Conservation (phyloP, 1,140 invertebrate species). For the Hylyphantes graminicola region DNA sequence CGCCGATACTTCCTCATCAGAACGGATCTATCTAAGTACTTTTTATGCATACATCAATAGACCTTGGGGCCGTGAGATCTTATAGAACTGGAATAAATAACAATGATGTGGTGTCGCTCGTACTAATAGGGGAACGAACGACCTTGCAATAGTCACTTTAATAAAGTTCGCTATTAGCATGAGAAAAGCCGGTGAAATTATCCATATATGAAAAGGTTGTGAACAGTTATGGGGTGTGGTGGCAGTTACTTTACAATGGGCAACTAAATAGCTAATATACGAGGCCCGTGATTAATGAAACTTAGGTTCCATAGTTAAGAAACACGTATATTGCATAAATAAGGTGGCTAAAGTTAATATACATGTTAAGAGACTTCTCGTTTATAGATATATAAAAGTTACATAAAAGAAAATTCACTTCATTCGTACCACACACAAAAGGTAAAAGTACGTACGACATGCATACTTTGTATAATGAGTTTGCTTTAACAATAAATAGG, state of each 20-base stretch:
- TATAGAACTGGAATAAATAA: neutral
- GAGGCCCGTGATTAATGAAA: neutral
- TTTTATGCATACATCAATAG: neutral
- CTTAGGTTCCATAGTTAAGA: too few relatives aligned
- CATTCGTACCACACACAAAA: neutral
- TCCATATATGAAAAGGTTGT: neutral
- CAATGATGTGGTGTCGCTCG: neutral
- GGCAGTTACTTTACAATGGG: neutral
- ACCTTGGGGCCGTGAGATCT: neutral
- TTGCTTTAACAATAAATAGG: too few relatives aligned
- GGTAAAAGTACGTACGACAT: neutral
- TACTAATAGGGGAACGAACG: neutral
- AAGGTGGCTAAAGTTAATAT: neutral
- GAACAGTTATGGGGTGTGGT: neutral
- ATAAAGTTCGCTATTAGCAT: constrained; percentile 6
- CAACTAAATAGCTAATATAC: neutral
- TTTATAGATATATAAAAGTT: neutral
- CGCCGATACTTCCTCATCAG: neutral
- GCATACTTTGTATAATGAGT: too few relatives aligned
- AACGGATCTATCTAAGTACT: neutral
- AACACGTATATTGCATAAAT: neutral
- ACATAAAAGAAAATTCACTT: neutral
- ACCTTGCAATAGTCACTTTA: neutral
- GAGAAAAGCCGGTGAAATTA: constrained; percentile 8
- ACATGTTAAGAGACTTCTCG: neutral